Evolutionary conservation across 2,888 invertebrate species (phyloP), one percentile per base, ranked within the genome.

Genomic region (Clunio marinus): DNA sequence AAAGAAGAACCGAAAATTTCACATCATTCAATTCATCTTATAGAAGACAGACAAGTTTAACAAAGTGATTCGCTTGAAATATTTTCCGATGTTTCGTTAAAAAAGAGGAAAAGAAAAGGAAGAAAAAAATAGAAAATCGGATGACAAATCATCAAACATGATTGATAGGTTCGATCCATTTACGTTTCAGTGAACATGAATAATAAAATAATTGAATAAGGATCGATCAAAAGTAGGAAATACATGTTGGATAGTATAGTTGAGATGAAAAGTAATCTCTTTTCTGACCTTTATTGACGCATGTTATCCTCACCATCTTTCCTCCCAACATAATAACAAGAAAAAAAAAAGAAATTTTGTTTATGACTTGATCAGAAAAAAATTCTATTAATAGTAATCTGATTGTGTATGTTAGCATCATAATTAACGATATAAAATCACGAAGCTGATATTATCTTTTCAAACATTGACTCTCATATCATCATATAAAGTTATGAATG

Each of bases 141-240:
- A 13, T 51, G 51, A 51, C 51, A 51, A 24, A 57, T 57, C 13
- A 7, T 22, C 27, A 41, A 62, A 63, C 63, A 27, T 63, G 63
- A 63, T 63, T 63, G 63, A 63, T 63, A 27, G 63, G 63, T 24
- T 63, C 41, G 63, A 63, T 63, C 41, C 63, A 63, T 63, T 63
- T 37, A 17, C 63, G 27, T 45, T 63, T 28, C 45, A 45, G n/a
- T 63, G 27, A 63, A 25, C 46, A 27, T 27, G 46, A 25, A 46
- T 15, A 63, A 46, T 46, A 37, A 63, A 63, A 63, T 63, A 63
- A 63, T 63, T 63, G 63, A 63, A 63, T 63, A 25, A 24, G 15
- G 25, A 63, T 45, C 17, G 20, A 55, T 55, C 55, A 22, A 15
- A 45, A 24, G 5, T 17, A 28, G 28, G 59, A 15, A n/a, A n/a